Base-by-base conservation (phyloP, 2,797 vertebrate species). In the Syngnathus acus region DNA sequence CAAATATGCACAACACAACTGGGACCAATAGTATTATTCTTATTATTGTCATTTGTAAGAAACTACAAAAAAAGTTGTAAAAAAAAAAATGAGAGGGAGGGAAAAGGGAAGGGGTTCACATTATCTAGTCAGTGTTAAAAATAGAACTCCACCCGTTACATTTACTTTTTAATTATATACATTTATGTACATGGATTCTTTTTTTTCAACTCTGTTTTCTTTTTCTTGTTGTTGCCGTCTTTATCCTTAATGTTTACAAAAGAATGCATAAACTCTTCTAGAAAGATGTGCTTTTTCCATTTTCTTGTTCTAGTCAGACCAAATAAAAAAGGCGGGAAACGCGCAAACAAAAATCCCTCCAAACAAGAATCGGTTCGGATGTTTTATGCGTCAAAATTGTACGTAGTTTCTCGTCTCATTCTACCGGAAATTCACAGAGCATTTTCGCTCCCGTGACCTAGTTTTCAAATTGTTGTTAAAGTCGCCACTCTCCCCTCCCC, bases 81-180 rank as follows among this genome's bases (percentile, higher is more conserved):
- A 70, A 65, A 76, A 78, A 74, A 72, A 67, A n/a, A n/a, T n/a
- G n/a, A n/a, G n/a, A n/a, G n/a, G n/a, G n/a, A 82, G 71, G 67
- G 62, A 83, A 50, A 64, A 78, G 78, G 70, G 55, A 73, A 59
- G 53, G 39, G 42, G 83, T 92, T 92, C 90, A 92, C 91, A 92
- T 92, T 92, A 80, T 91, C 88, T 92, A 92, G 90, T 92, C 91
- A 91, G 90, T 91, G 92, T 92, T 93, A 92, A 93, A 93, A 93
- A 93, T 93, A 92, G 92, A 93, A 89, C 88, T 91, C 89, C 90
- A 91, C 89, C 89, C 85, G 84, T 91, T 89, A 87, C 90, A 85
- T 91, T 91, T 89, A 90, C 90, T 89, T 88, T 84, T 81, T 84
- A 85, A 87, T 85, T 91, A 92, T 93, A 85, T 92, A 93, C 90